Evolutionary conservation across 1,140 invertebrate genomes (phyloP), one percentile per base, ranked within the genome.

Genomic region (Lucilia cuprina): DNA sequence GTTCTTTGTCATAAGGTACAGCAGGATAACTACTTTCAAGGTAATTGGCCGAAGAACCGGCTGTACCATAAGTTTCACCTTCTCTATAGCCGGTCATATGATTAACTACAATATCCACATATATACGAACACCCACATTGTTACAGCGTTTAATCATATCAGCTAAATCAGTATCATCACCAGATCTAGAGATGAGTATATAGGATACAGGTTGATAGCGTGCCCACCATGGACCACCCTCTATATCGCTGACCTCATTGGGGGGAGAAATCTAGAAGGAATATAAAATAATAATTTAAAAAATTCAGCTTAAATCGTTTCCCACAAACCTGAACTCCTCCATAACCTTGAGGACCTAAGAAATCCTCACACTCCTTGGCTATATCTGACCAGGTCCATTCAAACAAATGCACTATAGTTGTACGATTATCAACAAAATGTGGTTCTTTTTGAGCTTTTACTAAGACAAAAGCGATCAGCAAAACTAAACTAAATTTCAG

Each of bases 171-270:
- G 91, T 86, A 87, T 95, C 94, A 83, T 93, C 94, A 14, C 97
- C 97, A 83, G 95, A 96, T 83, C 97, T 92, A 3, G 95, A 96
- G 2, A 89, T 85, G 34, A 97, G 92, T 30, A 93, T 92, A 91
- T 98, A 98, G 34, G 96, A 97, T 17, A 98, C 94, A 0, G 96
- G 96, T 90, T 98, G 97, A 88, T 98, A 98, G 10, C 96, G 92
- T 90, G 97, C 96, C 93, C 94, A 97, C 96, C 93, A 97, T 85
- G 93, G 95, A 77, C 91, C 91, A 1, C 19, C 19, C 34, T 65
- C 49, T n/a, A 84, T 34, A 9, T 85, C 82, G 5, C 83, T 55
- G 35, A 85, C 92, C 89, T 93, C 93, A 86, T 89, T 92, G 0
- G 91, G 91, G 13, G 93, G 93, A 10, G 93, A 93, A 7, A 93